Percentiles rank a stretch among this genome's conserved stretches.
These are phyloP conservation scores for Pseudomyrmex flavicornis DNA, from an alignment of 1,140 invertebrate genomes.

Conservation along the genomic window DNA sequence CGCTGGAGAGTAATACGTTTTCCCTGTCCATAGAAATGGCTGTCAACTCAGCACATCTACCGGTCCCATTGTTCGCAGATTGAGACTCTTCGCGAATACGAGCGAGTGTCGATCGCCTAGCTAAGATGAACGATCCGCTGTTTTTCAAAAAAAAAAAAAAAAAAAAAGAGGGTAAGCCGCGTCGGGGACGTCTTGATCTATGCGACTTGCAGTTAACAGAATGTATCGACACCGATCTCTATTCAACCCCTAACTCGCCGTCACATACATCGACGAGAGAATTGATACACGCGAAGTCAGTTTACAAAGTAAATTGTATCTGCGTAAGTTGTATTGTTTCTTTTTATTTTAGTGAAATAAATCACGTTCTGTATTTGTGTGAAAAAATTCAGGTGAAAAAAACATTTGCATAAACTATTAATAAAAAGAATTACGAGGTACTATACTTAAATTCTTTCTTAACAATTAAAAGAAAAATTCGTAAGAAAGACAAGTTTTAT, in stretches of 20 bases:
- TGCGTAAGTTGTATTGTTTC: neutral
- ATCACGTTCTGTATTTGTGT: neutral
- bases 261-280: neutral
- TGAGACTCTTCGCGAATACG: slow-evolving; percentile 53
- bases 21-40: slow-evolving; percentile 59
- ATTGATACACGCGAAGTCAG: neutral
- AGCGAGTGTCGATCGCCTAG: slow-evolving; percentile 45
- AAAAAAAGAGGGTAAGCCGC: slow-evolving; percentile 35
- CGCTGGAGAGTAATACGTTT: slow-evolving; percentile 60
- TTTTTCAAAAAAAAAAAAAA: slow-evolving; percentile 38
- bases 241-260: slow-evolving; percentile 28
- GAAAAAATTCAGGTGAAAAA: slow-evolving; percentile 1
- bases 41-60: slow-evolving; percentile 60
- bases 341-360: too few species aligned
- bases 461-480: too few species aligned
- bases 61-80: slow-evolving; percentile 52
- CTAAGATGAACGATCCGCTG: slow-evolving; percentile 57
- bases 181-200: slow-evolving; percentile 39
- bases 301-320: neutral
- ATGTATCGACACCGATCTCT: slow-evolving; percentile 40
- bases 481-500: too few species aligned
- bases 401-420: neutral
- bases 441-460: too few species aligned
- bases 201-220: slow-evolving; percentile 51
- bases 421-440: neutral